A percentile compares a stretch with the other conserved stretches of the same genome.
phyloP scores from a whole-genome alignment of 2,888 invertebrate genomes.

The Lepidocyrtinus sp. region DNA sequence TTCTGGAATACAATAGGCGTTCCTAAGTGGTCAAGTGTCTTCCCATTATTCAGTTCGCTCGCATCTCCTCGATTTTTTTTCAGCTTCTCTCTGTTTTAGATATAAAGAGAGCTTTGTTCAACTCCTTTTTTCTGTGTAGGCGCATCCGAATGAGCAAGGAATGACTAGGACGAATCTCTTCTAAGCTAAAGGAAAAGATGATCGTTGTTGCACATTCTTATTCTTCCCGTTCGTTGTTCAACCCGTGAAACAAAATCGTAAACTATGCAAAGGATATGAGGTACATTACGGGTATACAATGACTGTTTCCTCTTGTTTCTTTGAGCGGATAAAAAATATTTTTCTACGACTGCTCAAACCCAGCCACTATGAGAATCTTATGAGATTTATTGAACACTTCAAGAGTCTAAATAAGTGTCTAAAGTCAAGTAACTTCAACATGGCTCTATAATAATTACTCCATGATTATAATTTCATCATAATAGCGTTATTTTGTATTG shows the following conservation, averaged over 20 bases:
- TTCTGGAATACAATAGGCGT: slow-evolving; percentile 63
- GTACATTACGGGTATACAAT: background rate
- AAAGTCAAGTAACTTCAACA: no score
- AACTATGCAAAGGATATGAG: slow-evolving; percentile 33
- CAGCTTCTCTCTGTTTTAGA: slow-evolving; percentile 18
- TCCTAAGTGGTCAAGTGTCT: slow-evolving; percentile 65
- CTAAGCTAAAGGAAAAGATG: slow-evolving; percentile 20
- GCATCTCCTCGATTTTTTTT: slow-evolving; percentile 48
- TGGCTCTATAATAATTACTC: no score
- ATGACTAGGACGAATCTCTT: slow-evolving; percentile 12
- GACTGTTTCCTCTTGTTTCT: background rate
- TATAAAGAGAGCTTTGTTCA: background rate
- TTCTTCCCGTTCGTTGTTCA: slow-evolving; percentile 46
- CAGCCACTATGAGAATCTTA: no score
- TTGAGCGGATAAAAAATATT: background rate
- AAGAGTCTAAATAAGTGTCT: no score
- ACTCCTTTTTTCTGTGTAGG: slow-evolving; percentile 54
- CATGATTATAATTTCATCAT: no score
- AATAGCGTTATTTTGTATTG: no score
- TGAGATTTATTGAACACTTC: no score
- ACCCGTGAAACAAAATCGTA: slow-evolving; percentile 49
- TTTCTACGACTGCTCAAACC: background rate
- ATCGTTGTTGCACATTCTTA: slow-evolving; percentile 32
- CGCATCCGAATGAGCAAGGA: slow-evolving; percentile 45
- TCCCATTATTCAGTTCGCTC: slow-evolving; percentile 58